phyloP scores from a whole-genome alignment of 2,113 vertebrate genomes.

The Neopipo cinnamomea region DNA sequence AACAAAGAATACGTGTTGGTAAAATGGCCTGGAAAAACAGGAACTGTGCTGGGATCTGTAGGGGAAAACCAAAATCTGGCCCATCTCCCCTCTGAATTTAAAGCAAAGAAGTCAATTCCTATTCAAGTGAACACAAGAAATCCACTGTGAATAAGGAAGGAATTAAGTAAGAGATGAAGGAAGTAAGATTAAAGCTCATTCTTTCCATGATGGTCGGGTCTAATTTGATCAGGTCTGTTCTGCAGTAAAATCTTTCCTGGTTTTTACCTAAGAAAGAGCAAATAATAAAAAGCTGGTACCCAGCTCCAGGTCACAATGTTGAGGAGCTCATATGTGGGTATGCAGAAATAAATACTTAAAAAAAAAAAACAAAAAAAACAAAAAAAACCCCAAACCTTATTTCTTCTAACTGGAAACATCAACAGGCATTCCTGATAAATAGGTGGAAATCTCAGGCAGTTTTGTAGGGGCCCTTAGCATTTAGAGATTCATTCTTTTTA shows the following conservation, averaged over 20 bases:
- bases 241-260: neutral
- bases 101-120: neutral
- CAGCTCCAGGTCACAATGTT: neutral
- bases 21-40: neutral
- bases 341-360: neutral
- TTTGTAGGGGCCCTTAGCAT: neutral
- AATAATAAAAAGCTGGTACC: neutral
- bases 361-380: no score
- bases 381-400: neutral
- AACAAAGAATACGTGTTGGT: neutral
- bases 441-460: neutral
- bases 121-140: neutral
- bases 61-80: neutral
- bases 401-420: neutral
- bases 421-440: neutral
- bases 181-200: constrained; percentile 55
- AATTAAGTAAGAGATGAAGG: constrained; percentile 25
- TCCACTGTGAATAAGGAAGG: neutral
- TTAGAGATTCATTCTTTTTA: neutral
- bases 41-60: neutral
- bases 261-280: neutral
- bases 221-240: neutral
- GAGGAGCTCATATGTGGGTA: accelerated
- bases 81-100: neutral
- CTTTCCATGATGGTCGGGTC: neutral